Base-by-base conservation (phyloP, 2,797 vertebrate species). In the Urosaurus nigricauda region DNA sequence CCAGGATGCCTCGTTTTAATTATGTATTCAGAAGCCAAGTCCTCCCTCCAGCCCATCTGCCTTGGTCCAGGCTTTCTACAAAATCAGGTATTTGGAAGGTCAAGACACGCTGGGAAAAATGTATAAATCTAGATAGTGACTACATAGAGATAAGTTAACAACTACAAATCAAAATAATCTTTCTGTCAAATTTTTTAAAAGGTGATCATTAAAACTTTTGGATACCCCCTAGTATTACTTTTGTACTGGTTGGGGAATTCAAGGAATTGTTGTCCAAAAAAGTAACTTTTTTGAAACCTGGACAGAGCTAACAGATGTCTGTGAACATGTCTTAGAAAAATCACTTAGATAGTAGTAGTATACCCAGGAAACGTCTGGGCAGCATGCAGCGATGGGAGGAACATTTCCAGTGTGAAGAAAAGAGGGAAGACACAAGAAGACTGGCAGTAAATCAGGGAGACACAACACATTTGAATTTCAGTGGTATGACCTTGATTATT, bases 351-450 rank as follows among this genome's bases (percentile, higher is more conserved):
- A 91, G 90, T 93, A 87, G 93, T 65, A 79, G 93, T 88, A 89
- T 40, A 89, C 93, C 93, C 93, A 94, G 89, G 93, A 93, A 96
- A 94, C 92, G 94, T 89, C 92, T 96, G 94, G 91, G 90, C 84
- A 90, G 12, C 79, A 71, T 93, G 90, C 84, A 93, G 88, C 71
- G 85, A 79, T 84, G 88, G 82, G 90, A 95, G 47, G 81, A 94
- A 89, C 86, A 93, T 94, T 87, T 80, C 32, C 87, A 83, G 40
- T 26, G 83, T 83, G 86, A 95, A 75, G 81, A 94, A 88, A 80
- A 79, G 83, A 84, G 71, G 88, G 91, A 91, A 81, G 92, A 90
- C 58, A 88, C 83, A 79, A 43, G 65, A 86, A 93, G 85, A 86
- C 43, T 93, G 89, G 90, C 88, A 29, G 26, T 56, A 26, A 24